A percentile compares a stretch with the other conserved stretches of the same genome.
Conservation (phyloP, 2,113 vertebrate species). For the Proterorhinus semilunaris region DNA sequence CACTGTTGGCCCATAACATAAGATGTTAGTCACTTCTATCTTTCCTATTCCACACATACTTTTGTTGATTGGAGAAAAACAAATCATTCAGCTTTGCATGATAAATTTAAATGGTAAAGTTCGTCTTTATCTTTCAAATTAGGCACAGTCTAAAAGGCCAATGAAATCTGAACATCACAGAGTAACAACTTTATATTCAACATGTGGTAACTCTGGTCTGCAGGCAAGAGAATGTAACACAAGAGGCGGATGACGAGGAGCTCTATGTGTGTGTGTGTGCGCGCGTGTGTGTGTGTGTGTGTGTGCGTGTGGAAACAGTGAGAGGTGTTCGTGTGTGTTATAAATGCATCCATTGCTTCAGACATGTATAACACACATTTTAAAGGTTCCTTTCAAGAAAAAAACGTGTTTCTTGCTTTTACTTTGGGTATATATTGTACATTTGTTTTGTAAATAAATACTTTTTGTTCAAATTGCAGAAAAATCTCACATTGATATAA, state of each 20-base stretch:
- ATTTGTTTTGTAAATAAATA: slow-evolving; percentile 94
- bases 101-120: not conserved
- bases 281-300: slow-evolving; percentile 34
- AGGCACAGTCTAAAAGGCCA: slow-evolving; percentile 81
- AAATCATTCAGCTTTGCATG: not conserved
- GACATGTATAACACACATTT: slow-evolving; percentile 74
- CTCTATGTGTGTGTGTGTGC: slow-evolving; percentile 45
- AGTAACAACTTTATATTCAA: slow-evolving; percentile 84
- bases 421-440: slow-evolving; percentile 85
- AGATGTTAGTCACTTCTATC: slow-evolving; percentile 7
- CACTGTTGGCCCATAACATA: not conserved
- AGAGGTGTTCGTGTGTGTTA: slow-evolving; percentile 58
- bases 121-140: slow-evolving; percentile 58
- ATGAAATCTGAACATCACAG: slow-evolving; percentile 78
- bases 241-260: slow-evolving; percentile 75
- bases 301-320: slow-evolving; percentile 27
- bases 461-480: slow-evolving; percentile 92
- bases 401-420: slow-evolving; percentile 86
- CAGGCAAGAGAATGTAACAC: slow-evolving; percentile 87
- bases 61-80: not conserved
- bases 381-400: slow-evolving; percentile 88
- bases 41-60: not conserved
- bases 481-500: slow-evolving; percentile 12
- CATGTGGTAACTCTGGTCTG: slow-evolving; percentile 88
- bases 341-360: slow-evolving; percentile 79